These are phyloP conservation scores for Tringa solitaria DNA, from an alignment of 2,113 vertebrate genomes.

Conservation along the genomic window DNA sequence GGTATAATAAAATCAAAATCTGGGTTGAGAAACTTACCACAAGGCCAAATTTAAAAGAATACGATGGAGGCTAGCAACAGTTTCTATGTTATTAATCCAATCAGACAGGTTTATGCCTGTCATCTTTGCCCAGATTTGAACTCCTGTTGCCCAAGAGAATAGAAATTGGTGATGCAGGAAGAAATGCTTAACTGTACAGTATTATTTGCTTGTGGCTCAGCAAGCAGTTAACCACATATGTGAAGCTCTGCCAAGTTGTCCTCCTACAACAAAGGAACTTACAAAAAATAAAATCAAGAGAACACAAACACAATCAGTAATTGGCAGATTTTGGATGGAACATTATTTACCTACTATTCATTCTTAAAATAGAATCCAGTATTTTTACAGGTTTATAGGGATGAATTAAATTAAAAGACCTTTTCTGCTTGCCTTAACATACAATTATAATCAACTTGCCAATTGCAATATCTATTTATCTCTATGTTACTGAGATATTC, in stretches of 20 bases:
- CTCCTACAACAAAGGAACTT: slow-evolving; percentile 59
- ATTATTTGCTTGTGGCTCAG: slow-evolving; percentile 41
- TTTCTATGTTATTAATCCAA: slow-evolving; percentile 40
- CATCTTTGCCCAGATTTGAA: slow-evolving; percentile 52
- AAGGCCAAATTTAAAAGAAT: slow-evolving; percentile 15
- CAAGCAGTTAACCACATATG: slow-evolving; percentile 47
- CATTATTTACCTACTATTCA: slow-evolving; percentile 34
- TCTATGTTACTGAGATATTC: neutral
- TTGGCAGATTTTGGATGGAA: slow-evolving; percentile 27
- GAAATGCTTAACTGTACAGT: slow-evolving; percentile 50
- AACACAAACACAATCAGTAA: slow-evolving; percentile 38
- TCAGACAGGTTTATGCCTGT: slow-evolving; percentile 19
- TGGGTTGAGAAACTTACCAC: neutral
- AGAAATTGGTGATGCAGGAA: slow-evolving; percentile 53
- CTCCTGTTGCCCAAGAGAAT: slow-evolving; percentile 42
- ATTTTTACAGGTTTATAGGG: slow-evolving; percentile 27
- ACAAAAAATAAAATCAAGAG: neutral
- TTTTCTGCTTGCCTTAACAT: neutral
- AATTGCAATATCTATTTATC: neutral
- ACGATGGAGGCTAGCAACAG: neutral
- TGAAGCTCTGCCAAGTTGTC: slow-evolving; percentile 31
- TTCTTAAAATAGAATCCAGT: slow-evolving; percentile 40
- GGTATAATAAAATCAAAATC: neutral
- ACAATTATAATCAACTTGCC: neutral
- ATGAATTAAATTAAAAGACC: neutral